Conservation (phyloP, 2,113 vertebrate species). For the Semnopithecus entellus region DNA sequence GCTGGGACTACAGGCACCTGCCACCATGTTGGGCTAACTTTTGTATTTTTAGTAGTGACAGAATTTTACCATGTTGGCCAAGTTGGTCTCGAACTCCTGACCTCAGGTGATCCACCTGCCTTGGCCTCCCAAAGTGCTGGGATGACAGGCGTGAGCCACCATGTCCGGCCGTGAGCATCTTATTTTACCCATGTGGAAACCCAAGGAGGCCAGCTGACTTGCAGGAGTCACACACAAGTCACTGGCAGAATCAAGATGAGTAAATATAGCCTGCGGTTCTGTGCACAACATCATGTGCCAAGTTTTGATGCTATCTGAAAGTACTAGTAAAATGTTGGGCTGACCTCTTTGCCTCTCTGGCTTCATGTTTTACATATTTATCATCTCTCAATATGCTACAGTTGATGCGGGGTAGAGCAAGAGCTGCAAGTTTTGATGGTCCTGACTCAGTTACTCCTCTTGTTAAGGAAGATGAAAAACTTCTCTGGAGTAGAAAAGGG, state of each 20-base stretch:
- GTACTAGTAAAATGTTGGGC: background rate
- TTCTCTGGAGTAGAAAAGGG: background rate
- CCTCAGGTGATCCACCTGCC: too few relatives aligned
- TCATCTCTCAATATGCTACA: background rate
- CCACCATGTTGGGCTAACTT: too few relatives aligned
- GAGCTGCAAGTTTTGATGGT: background rate
- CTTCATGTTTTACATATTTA: conserved; percentile 6
- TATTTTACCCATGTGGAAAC: background rate
- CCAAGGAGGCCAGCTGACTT: background rate
- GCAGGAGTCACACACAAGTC: background rate
- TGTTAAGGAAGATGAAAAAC: background rate
- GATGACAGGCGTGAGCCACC: too few relatives aligned
- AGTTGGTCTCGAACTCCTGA: too few relatives aligned
- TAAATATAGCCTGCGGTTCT: background rate
- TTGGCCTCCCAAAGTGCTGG: too few relatives aligned
- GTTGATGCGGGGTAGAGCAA: background rate
- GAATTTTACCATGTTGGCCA: too few relatives aligned
- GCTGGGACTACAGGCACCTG: too few relatives aligned
- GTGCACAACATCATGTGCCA: background rate
- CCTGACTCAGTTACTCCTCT: background rate
- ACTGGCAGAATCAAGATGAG: background rate
- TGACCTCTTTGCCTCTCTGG: background rate
- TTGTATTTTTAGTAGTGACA: too few relatives aligned
- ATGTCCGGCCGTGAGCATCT: background rate
- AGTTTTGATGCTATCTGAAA: background rate